These are phyloP conservation scores for Drosophila kanapiae DNA, from an alignment of 1,140 invertebrate genomes.

Conservation along the genomic window DNA sequence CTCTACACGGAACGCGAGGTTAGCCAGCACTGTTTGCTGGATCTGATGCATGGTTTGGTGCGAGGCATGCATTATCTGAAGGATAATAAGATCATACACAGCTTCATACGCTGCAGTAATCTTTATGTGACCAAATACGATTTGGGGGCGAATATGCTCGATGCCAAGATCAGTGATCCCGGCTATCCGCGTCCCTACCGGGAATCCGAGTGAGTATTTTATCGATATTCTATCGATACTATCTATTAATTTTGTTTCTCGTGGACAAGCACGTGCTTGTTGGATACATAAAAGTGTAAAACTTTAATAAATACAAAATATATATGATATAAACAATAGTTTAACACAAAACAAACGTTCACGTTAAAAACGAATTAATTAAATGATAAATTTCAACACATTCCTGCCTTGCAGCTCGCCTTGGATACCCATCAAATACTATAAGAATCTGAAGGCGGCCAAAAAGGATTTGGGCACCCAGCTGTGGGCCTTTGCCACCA, in stretches of 20 bases:
- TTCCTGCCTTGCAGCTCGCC: constrained; percentile 88
- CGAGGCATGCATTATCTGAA: constrained; percentile 88
- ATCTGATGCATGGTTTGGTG: constrained; percentile 91
- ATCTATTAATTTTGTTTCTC: too few species aligned
- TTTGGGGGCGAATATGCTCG: constrained; percentile 89
- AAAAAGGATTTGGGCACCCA: constrained; percentile 89
- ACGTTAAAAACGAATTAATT: too few species aligned
- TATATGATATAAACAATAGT: too few species aligned
- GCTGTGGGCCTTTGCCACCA: constrained; percentile 95
- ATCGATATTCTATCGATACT: too few species aligned
- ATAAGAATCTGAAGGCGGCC: constrained; percentile 89
- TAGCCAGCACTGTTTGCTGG: constrained; percentile 90
- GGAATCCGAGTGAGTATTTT: constrained; percentile 60
- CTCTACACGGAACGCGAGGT: constrained; percentile 86
- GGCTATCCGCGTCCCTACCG: constrained; percentile 87
- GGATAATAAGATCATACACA: constrained; percentile 92
- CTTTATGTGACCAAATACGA: constrained; percentile 89
- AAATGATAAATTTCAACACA: too few species aligned
- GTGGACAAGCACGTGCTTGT: too few species aligned
- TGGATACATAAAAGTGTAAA: too few species aligned
- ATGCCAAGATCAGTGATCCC: constrained; percentile 93
- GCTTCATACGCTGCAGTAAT: constrained; percentile 94
- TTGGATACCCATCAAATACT: constrained; percentile 94
- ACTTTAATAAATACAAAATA: too few species aligned
- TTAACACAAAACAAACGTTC: too few species aligned